Conservation (phyloP, 2,113 vertebrate genomes). For the Indicator maculatus region DNA sequence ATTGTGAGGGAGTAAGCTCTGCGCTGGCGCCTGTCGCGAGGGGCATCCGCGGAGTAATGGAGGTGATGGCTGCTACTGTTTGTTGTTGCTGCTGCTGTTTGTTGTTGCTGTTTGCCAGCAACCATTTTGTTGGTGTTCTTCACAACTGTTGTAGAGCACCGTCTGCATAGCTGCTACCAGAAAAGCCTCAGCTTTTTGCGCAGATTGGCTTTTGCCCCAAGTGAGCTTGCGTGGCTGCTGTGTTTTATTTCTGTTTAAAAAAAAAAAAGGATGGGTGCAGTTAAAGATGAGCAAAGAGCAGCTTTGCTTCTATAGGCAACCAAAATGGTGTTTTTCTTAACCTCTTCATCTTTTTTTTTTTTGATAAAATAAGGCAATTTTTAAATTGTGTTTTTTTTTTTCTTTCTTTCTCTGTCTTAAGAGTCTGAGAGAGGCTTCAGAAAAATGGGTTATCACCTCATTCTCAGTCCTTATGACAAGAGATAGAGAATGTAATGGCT, state of each 20-base stretch:
- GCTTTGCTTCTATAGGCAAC: background rate
- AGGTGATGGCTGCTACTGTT: background rate
- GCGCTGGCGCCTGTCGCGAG: background rate
- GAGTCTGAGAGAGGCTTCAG: conserved; percentile 25
- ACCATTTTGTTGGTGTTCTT: conserved; percentile 33
- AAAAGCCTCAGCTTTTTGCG: background rate
- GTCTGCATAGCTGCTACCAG: background rate
- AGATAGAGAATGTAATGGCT: conserved; percentile 59
- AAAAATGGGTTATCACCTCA: conserved; percentile 44
- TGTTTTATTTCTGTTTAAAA: background rate
- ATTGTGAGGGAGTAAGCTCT: conserved; percentile 55
- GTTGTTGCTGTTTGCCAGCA: conserved; percentile 29
- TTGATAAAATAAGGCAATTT: background rate
- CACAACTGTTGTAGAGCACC: background rate
- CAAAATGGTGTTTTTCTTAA: background rate
- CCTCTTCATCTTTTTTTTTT: background rate
- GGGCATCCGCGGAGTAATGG: background rate
- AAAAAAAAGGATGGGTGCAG: background rate
- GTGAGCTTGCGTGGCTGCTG: background rate
- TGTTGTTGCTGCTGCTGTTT: conserved; percentile 20
- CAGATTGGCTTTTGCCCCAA: background rate
- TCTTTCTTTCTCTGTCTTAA: background rate
- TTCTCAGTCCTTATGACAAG: conserved; percentile 28
- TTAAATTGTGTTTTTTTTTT: background rate
- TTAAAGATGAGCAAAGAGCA: background rate